These are phyloP conservation scores for Muraenolepis orangiensis DNA, from an alignment of 2,797 vertebrate species.

Conservation along the genomic window DNA sequence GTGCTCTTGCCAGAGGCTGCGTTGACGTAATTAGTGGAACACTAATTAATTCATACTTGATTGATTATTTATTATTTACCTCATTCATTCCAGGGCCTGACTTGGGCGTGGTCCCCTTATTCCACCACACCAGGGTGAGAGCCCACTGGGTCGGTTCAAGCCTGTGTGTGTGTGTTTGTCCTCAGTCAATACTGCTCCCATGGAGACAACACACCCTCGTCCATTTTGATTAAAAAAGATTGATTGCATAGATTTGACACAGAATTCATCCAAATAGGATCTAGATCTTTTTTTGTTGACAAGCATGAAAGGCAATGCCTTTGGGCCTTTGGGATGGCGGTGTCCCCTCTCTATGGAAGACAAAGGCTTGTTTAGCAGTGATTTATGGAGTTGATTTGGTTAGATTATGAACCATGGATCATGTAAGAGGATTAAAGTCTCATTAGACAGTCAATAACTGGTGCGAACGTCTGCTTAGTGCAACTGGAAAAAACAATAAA, in stretches of 20 bases:
- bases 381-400: background rate
- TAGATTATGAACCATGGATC: background rate
- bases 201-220: background rate
- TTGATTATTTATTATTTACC: background rate
- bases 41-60: background rate
- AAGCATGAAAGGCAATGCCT: background rate
- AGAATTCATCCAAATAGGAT: background rate
- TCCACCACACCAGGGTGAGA: background rate
- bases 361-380: background rate
- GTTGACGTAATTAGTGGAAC: background rate
- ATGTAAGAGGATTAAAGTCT: background rate
- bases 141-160: background rate
- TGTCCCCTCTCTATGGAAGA: background rate
- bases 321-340: background rate
- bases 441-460: background rate
- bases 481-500: background rate
- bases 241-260: background rate
- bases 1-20: background rate
- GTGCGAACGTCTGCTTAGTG: slow-evolving; percentile 4
- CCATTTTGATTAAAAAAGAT: background rate
- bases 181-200: background rate
- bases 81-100: background rate
- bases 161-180: background rate
- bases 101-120: background rate
- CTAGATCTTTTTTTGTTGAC: background rate